These are phyloP conservation scores for Scrobipalpa costella DNA, from an alignment of 2,888 invertebrate genomes.

Conservation along the genomic window DNA sequence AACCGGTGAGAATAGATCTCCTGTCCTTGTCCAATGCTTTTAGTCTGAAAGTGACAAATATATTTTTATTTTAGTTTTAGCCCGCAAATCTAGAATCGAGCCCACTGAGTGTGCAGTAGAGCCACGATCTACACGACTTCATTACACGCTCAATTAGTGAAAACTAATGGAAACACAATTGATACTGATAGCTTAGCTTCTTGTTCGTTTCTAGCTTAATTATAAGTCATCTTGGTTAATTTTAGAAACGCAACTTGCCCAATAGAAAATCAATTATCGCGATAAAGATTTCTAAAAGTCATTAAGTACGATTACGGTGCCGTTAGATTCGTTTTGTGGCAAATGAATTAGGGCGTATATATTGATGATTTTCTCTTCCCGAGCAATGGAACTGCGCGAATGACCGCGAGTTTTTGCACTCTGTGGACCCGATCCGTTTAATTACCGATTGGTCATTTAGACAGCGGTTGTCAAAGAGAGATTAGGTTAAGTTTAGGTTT, in stretches of 20 bases:
- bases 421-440: constrained; percentile 35
- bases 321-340: constrained; percentile 31
- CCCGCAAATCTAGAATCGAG: too few relatives aligned
- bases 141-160: not conserved
- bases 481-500: too few relatives aligned
- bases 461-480: not conserved
- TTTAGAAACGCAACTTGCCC: not conserved
- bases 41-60: too few relatives aligned
- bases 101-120: too few relatives aligned
- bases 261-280: constrained; percentile 25
- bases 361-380: constrained; percentile 21
- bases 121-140: not conserved
- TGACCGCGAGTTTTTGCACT: constrained; percentile 27
- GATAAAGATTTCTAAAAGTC: constrained; percentile 32
- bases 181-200: constrained; percentile 3
- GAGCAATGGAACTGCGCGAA: constrained; percentile 8
- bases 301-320: constrained; percentile 26
- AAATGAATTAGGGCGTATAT: constrained; percentile 23
- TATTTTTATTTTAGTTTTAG: too few relatives aligned
- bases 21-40: too few relatives aligned
- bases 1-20: too few relatives aligned
- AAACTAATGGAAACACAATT: constrained; percentile 25
- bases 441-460: constrained; percentile 33
- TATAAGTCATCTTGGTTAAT: not conserved
- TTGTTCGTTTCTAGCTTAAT: not conserved